Evolutionary conservation across 1,140 invertebrate species (phyloP).

Genomic region (Diploscapter pachys): DNA sequence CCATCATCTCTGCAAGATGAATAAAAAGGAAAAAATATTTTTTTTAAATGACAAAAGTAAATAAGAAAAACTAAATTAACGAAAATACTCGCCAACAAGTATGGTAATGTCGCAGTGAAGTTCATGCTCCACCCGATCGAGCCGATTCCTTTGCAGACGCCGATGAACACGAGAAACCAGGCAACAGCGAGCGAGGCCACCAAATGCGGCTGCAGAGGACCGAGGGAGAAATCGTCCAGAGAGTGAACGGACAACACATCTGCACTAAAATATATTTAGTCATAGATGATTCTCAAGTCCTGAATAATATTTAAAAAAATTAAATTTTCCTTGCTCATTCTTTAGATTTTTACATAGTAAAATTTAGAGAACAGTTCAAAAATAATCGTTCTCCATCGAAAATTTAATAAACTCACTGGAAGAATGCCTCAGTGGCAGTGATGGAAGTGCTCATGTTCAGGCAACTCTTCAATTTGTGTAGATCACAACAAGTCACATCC

Average conservation of each 20-base stretch:
- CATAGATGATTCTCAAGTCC: no score
- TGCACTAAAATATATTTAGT: neutral
- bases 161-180: neutral
- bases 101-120: conserved; percentile 11
- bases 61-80: no score
- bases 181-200: conserved; percentile 2
- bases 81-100: neutral
- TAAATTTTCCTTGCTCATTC: no score
- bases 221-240: neutral
- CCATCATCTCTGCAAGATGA: no score
- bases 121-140: neutral
- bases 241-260: neutral
- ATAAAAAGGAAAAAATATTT: no score
- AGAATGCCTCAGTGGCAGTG: conserved; percentile 1
- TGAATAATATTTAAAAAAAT: no score
- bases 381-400: no score
- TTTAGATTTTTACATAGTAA: neutral
- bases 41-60: no score
- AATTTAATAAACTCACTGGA: neutral
- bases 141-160: neutral
- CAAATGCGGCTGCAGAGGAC: neutral
- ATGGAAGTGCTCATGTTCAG: neutral
- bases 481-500: neutral
- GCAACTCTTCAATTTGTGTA: neutral
- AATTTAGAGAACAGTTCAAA: neutral